Conservation (phyloP, 2,113 vertebrate species). For the Sorex fumeus region DNA sequence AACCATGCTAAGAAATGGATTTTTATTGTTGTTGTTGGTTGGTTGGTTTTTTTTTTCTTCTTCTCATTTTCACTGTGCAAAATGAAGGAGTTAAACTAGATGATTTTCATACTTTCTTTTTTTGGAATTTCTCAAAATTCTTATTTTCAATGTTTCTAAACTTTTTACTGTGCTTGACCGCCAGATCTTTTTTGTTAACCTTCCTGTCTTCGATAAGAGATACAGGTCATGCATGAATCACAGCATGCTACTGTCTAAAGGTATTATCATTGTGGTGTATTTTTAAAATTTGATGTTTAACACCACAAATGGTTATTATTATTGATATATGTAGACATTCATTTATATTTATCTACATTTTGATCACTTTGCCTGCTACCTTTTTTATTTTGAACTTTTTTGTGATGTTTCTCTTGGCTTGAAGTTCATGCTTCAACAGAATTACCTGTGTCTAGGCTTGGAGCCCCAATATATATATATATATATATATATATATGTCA, state of each 20-base stretch:
- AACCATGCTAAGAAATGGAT: background rate
- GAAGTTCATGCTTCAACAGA: background rate
- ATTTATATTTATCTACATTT: background rate
- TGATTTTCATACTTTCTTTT: background rate
- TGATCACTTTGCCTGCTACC: background rate
- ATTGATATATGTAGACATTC: background rate
- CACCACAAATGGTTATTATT: background rate
- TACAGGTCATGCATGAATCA: background rate
- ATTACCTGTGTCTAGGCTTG: background rate
- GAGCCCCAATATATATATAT: background rate
- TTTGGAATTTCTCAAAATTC: background rate
- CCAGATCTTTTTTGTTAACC: background rate
- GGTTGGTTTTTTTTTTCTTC: no score
- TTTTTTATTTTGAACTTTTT: conserved; percentile 3
- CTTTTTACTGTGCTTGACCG: background rate
- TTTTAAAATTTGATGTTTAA: background rate
- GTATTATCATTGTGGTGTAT: background rate
- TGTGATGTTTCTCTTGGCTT: conserved; percentile 3
- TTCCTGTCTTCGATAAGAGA: background rate
- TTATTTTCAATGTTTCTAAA: background rate
- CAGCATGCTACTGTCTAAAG: background rate
- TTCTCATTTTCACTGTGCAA: background rate
- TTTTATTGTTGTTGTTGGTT: no score
- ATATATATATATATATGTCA: no score
- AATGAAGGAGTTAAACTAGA: background rate